Base-by-base conservation (phyloP, 2,113 vertebrate species). In the Cyprinodon brontotheroides region DNA sequence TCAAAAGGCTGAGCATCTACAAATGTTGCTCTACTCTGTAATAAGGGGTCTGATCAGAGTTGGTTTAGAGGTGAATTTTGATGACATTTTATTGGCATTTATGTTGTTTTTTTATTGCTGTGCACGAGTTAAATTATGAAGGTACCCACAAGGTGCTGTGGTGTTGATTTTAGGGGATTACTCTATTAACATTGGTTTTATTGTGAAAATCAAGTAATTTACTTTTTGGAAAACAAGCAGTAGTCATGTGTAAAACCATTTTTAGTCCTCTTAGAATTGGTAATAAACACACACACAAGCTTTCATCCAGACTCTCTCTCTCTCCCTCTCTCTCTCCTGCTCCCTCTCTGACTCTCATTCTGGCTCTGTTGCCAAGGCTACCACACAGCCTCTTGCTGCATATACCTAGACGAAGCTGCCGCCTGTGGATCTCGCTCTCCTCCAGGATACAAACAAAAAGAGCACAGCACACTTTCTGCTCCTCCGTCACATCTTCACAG, bases 341-440 rank as follows among this genome's bases (percentile, higher is more conserved):
- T 77, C 29, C 81, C 81, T 74, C 64, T 3, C 82, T 82, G 68
- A 9, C 77, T 75, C 87, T 91, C 81, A 61, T 89, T 72, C 90
- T 85, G 70, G 87, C 91, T 92, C 92, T 92, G 92, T 93, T 93
- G 92, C 92, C 92, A 92, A 91, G 92, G 91, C 85, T 89, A 93
- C 92, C 82, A 84, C 68, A 90, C 89, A 93, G 91, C 92, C 92
- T 93, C 92, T 93, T 89, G 89, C 89, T 89, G 91, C 92, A 92
- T 92, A 87, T 88, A 91, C 91, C 89, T 90, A 87, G 87, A 90
- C 75, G 85, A 90, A 82, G 88, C 91, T 79, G 90, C 87, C 70
- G 92, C 92, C 90, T 91, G 89, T 91, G 91, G 91, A 89, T 90
- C 87, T 74, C 85, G 74, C 78, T 61, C 70, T 86, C 83, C 82